phyloP scores from a whole-genome alignment of 2,113 vertebrate genomes.

The Gallinago paraguaiae region DNA sequence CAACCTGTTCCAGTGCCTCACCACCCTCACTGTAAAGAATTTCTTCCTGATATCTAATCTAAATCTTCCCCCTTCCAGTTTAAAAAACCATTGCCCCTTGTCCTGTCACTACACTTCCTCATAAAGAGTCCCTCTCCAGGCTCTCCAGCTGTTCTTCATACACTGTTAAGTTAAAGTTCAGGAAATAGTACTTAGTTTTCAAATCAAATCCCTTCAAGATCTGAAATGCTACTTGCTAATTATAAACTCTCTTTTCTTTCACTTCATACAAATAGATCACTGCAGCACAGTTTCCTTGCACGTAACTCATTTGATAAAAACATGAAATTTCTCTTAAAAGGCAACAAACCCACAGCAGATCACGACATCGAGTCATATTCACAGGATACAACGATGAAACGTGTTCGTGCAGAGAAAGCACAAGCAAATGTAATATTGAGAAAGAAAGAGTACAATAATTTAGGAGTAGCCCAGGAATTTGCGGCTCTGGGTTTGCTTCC shows the following conservation, averaged over 20 bases:
- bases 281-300: slow-evolving; percentile 52
- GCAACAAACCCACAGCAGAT: not conserved
- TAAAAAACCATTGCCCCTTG: too few species aligned
- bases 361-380: not conserved
- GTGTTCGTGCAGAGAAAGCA: not conserved
- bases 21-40: too few species aligned
- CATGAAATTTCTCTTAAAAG: not conserved
- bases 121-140: too few species aligned
- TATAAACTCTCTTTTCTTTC: not conserved
- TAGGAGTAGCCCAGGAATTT: not conserved
- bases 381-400: not conserved
- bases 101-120: too few species aligned
- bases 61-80: too few species aligned
- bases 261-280: slow-evolving; percentile 52
- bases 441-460: not conserved
- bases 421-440: not conserved
- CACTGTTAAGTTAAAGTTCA: slow-evolving; percentile 40
- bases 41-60: too few species aligned
- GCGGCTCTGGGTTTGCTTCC: not conserved
- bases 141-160: slow-evolving; percentile 14
- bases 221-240: slow-evolving; percentile 67
- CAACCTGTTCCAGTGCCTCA: too few species aligned
- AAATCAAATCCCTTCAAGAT: slow-evolving; percentile 68
- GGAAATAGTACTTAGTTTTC: slow-evolving; percentile 50
- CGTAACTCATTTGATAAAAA: slow-evolving; percentile 31